Conservation (phyloP, 2,888 invertebrate species). For the Gastrophysa polygoni region DNA sequence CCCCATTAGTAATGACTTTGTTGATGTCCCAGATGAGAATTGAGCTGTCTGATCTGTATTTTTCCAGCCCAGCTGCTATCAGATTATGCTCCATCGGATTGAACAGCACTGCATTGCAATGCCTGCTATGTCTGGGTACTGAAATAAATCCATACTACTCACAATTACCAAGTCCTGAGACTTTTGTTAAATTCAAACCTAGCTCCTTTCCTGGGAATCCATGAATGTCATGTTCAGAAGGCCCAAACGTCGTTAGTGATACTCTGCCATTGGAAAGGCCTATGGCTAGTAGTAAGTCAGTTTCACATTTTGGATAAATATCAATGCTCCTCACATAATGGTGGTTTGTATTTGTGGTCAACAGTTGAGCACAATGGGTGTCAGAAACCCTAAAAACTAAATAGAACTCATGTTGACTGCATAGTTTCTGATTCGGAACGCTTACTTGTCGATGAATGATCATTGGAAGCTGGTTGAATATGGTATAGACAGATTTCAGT, state of each 20-base stretch:
- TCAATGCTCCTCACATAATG: conserved; percentile 86
- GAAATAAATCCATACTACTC: conserved; percentile 37
- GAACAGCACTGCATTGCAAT: conserved; percentile 89
- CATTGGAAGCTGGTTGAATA: conserved; percentile 63
- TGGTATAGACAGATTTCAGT: conserved; percentile 89
- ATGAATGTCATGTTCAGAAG: conserved; percentile 65
- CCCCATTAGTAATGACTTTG: conserved; percentile 54
- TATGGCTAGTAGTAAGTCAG: conserved; percentile 82
- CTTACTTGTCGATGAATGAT: conserved; percentile 22
- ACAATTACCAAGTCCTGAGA: too few relatives aligned
- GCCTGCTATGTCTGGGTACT: conserved; percentile 84
- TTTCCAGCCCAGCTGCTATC: conserved; percentile 86
- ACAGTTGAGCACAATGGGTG: conserved; percentile 69
- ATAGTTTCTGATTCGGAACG: neutral
- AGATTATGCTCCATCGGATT: conserved; percentile 81
- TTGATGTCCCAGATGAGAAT: conserved; percentile 89
- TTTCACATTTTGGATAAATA: conserved; percentile 78
- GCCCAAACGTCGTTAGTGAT: conserved; percentile 75
- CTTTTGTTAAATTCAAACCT: conserved; percentile 59
- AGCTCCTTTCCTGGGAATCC: conserved; percentile 78
- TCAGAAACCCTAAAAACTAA: conserved; percentile 68
- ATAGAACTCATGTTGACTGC: neutral
- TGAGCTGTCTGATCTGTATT: conserved; percentile 86
- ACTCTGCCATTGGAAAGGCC: conserved; percentile 91
- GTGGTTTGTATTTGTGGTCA: conserved; percentile 76